Percentiles rank a stretch among this genome's conserved stretches.
Conservation (phyloP, 2,113 vertebrate species). For the Crotalus viridis region DNA sequence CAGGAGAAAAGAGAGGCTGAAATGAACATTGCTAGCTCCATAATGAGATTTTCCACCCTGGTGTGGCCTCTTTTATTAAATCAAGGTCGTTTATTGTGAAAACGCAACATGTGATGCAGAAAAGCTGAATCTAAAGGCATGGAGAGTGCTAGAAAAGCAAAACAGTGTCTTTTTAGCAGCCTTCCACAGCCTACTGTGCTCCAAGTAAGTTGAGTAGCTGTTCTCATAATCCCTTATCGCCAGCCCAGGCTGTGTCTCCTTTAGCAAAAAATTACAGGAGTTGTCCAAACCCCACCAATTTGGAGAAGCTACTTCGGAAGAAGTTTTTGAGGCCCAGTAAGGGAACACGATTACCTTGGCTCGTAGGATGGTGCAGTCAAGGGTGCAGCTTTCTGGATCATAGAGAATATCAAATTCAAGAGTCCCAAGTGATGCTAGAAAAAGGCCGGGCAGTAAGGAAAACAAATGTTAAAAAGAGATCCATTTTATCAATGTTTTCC, state of each 20-base stretch:
- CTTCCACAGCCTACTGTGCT: background rate
- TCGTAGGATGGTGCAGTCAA: slow-evolving; percentile 39
- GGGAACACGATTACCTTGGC: slow-evolving; percentile 33
- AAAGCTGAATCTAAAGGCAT: background rate
- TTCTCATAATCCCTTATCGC: background rate
- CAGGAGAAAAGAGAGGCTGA: background rate
- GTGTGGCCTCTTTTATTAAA: slow-evolving; percentile 28
- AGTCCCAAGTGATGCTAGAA: slow-evolving; percentile 38
- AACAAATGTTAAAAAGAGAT: background rate
- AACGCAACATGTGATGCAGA: background rate
- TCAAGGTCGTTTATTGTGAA: slow-evolving; percentile 17
- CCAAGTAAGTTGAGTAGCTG: background rate
- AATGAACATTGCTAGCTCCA: slow-evolving; percentile 12
- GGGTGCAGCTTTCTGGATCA: slow-evolving; percentile 42
- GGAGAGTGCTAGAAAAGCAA: background rate
- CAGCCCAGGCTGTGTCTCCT: background rate
- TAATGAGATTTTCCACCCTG: slow-evolving; percentile 23
- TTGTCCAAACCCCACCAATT: background rate
- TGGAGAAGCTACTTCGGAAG: background rate
- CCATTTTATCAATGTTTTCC: background rate
- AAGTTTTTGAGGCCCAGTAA: background rate
- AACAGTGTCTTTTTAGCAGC: background rate
- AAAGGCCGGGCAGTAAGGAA: background rate
- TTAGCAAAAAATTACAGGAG: background rate
- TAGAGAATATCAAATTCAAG: slow-evolving; percentile 47